phyloP scores from a whole-genome alignment of 2,797 vertebrate species.

The Melanogrammus aeglefinus region DNA sequence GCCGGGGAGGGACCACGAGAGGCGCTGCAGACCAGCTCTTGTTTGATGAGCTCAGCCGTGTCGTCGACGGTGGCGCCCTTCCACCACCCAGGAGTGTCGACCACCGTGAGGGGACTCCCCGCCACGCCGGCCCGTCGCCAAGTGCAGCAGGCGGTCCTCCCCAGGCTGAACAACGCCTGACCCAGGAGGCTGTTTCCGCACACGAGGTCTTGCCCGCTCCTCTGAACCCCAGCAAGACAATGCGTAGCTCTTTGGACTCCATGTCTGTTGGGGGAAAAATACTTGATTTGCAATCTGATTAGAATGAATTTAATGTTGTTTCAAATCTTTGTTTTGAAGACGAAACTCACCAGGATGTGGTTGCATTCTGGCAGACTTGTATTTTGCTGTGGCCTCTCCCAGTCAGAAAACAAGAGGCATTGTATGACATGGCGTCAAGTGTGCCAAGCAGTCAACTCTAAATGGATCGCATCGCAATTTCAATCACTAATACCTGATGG shows the following conservation, averaged over 20 bases:
- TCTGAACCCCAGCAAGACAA: not conserved
- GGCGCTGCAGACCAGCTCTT: not conserved
- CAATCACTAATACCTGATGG: too few species aligned
- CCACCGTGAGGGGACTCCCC: not conserved
- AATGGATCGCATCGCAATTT: too few species aligned
- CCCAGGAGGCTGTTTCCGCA: constrained; percentile 13
- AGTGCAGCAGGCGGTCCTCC: not conserved
- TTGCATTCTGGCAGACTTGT: not conserved
- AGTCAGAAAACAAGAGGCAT: not conserved
- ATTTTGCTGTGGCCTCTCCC: not conserved
- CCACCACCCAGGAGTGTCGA: constrained; percentile 17
- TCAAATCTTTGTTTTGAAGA: not conserved
- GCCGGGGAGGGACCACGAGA: constrained; percentile 5
- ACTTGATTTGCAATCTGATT: not conserved
- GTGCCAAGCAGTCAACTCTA: too few species aligned
- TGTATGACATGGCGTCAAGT: not conserved
- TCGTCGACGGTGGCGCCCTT: too few species aligned
- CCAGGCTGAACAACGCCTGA: not conserved
- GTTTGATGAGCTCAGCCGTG: not conserved
- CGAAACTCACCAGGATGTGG: not conserved
- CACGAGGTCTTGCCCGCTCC: not conserved
- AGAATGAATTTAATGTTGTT: not conserved
- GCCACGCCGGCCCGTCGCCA: not conserved
- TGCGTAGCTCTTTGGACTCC: not conserved
- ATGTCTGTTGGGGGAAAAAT: not conserved